Conservation (phyloP, 2,113 vertebrate species). For the Gyps fulvus region DNA sequence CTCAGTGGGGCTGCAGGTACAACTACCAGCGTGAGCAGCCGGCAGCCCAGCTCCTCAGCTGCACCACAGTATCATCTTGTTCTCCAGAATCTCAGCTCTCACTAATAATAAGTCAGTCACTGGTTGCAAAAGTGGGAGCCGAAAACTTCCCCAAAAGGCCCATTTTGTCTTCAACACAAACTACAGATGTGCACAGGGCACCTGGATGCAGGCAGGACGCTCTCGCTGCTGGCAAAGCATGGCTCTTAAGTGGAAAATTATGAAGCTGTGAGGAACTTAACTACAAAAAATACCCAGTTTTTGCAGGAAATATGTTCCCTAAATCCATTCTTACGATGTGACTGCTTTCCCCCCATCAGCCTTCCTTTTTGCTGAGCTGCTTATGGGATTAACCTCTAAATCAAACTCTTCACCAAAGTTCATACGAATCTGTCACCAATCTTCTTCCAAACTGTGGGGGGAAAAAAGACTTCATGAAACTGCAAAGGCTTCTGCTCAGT, state of each 20-base stretch:
- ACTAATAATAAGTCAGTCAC: not conserved
- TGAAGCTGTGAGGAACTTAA: not conserved
- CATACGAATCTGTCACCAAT: not conserved
- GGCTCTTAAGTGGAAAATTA: not conserved
- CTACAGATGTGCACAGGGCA: not conserved
- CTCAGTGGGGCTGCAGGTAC: not conserved
- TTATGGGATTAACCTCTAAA: not conserved
- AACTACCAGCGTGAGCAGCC: rapidly evolving
- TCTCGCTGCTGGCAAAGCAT: not conserved
- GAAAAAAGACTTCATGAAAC: not conserved
- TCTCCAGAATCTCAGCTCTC: not conserved
- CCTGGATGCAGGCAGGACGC: not conserved
- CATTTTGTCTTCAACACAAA: not conserved
- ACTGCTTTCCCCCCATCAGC: not conserved
- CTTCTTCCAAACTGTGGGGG: not conserved
- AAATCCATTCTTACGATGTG: not conserved
- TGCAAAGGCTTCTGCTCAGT: not conserved
- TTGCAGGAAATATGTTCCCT: not conserved
- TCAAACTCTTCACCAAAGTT: not conserved
- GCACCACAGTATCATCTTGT: rapidly evolving
- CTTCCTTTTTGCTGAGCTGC: not conserved
- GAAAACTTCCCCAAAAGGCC: not conserved
- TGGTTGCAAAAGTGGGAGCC: not conserved
- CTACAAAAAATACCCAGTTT: not conserved
- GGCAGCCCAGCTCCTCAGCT: not conserved